Evolutionary conservation across 2,797 vertebrate genomes (phyloP).

Genomic region (Channallabes apus): DNA sequence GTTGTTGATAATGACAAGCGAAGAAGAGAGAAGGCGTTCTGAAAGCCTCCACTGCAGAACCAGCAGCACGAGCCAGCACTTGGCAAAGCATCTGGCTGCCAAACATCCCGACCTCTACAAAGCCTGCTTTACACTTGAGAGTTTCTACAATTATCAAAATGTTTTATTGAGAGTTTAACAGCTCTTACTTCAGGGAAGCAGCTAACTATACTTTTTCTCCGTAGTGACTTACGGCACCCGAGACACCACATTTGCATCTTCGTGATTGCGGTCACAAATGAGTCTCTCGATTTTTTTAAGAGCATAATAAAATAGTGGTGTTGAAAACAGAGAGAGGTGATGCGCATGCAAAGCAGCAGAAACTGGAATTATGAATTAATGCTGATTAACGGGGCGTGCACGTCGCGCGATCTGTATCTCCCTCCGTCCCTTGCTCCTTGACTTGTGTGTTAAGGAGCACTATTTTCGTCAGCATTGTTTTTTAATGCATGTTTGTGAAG

Average conservation of each 20-base stretch:
- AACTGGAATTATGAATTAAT: neutral
- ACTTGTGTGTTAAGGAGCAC: neutral
- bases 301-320: neutral
- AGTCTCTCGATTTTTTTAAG: neutral
- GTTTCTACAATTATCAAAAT: constrained; percentile 6
- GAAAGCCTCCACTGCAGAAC: constrained; percentile 3
- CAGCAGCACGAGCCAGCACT: neutral
- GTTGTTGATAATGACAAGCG: neutral
- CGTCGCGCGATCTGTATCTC: neutral
- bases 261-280: too few species aligned
- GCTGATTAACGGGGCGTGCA: neutral
- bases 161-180: constrained; percentile 14
- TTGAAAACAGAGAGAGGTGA: constrained; percentile 3
- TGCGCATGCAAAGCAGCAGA: constrained; percentile 1
- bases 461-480: neutral
- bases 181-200: neutral
- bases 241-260: neutral
- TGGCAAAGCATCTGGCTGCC: neutral
- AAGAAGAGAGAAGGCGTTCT: neutral
- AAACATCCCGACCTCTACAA: neutral
- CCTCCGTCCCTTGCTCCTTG: neutral
- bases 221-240: too few species aligned
- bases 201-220: neutral
- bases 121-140: neutral
- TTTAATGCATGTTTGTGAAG: neutral